These are phyloP conservation scores for Drosophila saltans DNA, from an alignment of 1,140 invertebrate species.

Conservation along the genomic window DNA sequence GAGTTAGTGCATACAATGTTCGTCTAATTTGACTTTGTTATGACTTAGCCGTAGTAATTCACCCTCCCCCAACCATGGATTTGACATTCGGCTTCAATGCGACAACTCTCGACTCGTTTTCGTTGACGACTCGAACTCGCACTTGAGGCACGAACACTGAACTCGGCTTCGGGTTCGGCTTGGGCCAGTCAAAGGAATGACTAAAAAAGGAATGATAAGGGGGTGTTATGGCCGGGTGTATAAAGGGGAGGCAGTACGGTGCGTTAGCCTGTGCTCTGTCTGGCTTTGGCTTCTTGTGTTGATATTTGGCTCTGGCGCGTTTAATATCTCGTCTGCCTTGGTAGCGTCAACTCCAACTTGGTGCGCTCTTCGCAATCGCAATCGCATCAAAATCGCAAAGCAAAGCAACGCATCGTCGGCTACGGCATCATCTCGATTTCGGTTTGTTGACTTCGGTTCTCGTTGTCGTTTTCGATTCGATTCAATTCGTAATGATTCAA, in stretches of 20 bases:
- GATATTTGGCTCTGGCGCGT: conserved; percentile 73
- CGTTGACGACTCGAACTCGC: conserved; percentile 36
- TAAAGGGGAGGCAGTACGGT: conserved; percentile 17
- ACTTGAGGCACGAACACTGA: conserved; percentile 33
- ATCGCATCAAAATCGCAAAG: conserved; percentile 31
- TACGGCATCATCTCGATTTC: conserved; percentile 24
- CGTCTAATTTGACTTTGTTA: neutral
- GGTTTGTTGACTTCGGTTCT: conserved; percentile 14
- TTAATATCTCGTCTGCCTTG: conserved; percentile 75
- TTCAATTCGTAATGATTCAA: conserved; percentile 49
- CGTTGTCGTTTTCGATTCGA: conserved; percentile 11
- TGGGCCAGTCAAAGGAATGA: conserved; percentile 22
- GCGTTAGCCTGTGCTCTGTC: conserved; percentile 13
- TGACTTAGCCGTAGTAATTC: neutral
- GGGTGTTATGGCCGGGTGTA: conserved; percentile 20
- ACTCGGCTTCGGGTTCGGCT: conserved; percentile 19
- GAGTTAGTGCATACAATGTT: neutral
- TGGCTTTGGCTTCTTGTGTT: conserved; percentile 69
- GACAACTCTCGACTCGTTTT: conserved; percentile 56
- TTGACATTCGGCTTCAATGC: conserved; percentile 27
- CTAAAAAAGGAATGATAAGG: conserved; percentile 16
- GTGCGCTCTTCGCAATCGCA: conserved; percentile 55
- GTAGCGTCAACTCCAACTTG: conserved; percentile 72
- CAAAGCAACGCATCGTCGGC: conserved; percentile 22
- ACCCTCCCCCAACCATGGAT: neutral